Evolutionary conservation across 2,113 vertebrate species (phyloP).

Genomic region (Suncus etruscus): DNA sequence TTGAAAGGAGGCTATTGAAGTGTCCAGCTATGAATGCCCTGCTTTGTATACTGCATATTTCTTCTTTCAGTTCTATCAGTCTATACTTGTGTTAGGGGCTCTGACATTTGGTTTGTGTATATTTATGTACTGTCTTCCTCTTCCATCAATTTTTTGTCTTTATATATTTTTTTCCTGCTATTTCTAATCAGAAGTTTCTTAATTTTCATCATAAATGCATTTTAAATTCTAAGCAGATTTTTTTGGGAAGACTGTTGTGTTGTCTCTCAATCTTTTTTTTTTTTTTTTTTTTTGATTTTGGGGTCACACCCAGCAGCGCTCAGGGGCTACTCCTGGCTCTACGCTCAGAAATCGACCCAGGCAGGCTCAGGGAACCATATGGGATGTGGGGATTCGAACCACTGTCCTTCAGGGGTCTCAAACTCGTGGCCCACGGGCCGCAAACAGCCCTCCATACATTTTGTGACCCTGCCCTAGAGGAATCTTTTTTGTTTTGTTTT

Average conservation of each 20-base stretch:
- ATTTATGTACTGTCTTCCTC: neutral
- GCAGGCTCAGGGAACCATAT: no score
- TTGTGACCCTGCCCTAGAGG: no score
- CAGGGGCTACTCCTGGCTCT: no score
- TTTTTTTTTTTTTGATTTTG: neutral
- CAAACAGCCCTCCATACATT: no score
- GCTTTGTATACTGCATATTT: neutral
- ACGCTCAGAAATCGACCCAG: no score
- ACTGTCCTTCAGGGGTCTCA: no score
- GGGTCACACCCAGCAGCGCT: no score
- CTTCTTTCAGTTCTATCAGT: constrained; percentile 12
- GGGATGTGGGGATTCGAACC: no score
- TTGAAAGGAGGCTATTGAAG: neutral
- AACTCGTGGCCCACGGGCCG: no score
- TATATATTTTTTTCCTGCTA: neutral
- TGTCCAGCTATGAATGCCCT: neutral
- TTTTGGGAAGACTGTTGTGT: neutral
- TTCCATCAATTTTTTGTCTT: neutral
- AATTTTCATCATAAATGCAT: neutral
- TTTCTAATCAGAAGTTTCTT: neutral
- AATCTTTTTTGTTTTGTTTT: no score
- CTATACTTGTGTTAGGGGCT: neutral
- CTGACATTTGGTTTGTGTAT: neutral
- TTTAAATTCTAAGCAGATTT: neutral
- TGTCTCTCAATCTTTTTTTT: neutral